These are phyloP conservation scores for Sapayoa aenigma DNA, from an alignment of 2,113 vertebrate genomes.

Conservation along the genomic window DNA sequence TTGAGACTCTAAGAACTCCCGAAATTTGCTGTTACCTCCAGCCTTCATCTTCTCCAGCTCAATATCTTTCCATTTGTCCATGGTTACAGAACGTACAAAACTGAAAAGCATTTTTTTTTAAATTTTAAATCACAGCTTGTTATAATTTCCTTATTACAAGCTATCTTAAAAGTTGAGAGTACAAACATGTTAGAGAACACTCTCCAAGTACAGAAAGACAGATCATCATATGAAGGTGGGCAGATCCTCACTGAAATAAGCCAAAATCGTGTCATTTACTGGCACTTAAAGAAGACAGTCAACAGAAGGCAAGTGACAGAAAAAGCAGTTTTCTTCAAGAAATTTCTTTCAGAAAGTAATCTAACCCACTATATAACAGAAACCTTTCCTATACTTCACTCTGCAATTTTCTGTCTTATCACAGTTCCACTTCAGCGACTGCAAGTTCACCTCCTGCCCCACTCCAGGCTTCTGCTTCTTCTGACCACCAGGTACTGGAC, in stretches of 20 bases:
- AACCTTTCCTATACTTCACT: background rate
- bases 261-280: background rate
- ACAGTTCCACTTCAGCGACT: background rate
- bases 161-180: background rate
- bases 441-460: background rate
- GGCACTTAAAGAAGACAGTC: background rate
- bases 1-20: conserved; percentile 88
- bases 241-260: background rate
- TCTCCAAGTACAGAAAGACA: background rate
- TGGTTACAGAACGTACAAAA: conserved; percentile 95
- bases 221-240: background rate
- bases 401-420: background rate
- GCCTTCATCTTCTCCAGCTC: conserved; percentile 98
- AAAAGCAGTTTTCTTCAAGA: background rate
- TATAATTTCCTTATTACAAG: background rate
- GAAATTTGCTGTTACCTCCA: conserved; percentile 91
- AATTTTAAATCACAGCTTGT: background rate
- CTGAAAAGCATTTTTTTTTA: conserved; percentile 57
- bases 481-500: background rate
- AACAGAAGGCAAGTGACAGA: background rate
- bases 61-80: conserved; percentile 98
- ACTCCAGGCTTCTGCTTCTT: background rate
- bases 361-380: background rate
- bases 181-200: background rate
- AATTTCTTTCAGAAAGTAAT: background rate